Evolutionary conservation across 2,113 vertebrate genomes (phyloP).

Genomic region (Callospermophilus lateralis): DNA sequence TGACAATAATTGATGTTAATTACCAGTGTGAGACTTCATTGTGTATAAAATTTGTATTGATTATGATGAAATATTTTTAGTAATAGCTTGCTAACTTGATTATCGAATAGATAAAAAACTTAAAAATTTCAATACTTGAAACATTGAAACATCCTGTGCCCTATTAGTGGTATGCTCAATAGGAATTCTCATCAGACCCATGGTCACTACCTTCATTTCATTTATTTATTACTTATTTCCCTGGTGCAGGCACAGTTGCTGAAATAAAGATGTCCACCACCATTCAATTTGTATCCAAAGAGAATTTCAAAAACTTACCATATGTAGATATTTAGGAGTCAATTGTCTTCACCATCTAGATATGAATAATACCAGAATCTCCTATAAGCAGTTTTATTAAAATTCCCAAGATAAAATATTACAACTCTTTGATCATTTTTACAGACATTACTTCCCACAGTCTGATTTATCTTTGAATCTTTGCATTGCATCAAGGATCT

Average conservation of each 20-base stretch:
- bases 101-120: neutral
- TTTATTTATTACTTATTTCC: neutral
- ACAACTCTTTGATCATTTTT: neutral
- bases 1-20: neutral
- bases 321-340: neutral
- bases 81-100: neutral
- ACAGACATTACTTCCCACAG: neutral
- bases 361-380: neutral
- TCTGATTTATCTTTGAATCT: neutral
- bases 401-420: neutral
- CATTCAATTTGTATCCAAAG: neutral
- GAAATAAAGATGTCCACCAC: neutral
- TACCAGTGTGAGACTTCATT: neutral
- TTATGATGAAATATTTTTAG: neutral
- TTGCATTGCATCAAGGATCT: neutral
- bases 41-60: conserved; percentile 23
- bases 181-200: neutral
- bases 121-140: neutral
- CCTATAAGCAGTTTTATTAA: neutral
- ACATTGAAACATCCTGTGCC: neutral
- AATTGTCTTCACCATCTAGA: neutral
- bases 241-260: neutral
- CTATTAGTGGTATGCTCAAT: neutral
- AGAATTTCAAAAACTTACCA: neutral
- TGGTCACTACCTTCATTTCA: neutral